Evolutionary conservation across 2,888 invertebrate genomes (phyloP).

Genomic region (Acronicta psi): DNA sequence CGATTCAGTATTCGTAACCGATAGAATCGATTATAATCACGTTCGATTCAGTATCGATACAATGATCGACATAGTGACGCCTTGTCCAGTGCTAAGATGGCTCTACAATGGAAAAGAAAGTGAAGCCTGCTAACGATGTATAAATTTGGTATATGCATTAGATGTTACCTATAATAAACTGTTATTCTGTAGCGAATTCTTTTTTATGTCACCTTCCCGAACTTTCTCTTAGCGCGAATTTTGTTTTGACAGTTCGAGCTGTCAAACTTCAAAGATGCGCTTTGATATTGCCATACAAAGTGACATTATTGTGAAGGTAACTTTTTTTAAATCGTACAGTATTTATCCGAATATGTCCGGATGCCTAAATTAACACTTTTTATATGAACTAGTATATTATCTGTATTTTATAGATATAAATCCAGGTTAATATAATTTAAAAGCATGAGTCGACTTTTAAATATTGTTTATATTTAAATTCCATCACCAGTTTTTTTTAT

Average conservation of each 20-base stretch:
- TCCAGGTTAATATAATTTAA: neutral
- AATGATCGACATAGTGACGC: conserved; percentile 82
- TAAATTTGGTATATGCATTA: conserved; percentile 72
- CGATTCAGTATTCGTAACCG: conserved; percentile 72
- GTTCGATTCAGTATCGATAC: conserved; percentile 77
- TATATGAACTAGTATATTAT: too few relatives aligned
- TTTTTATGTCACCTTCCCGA: conserved; percentile 47
- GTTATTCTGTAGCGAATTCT: conserved; percentile 64
- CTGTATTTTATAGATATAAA: too few relatives aligned
- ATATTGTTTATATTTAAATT: too few relatives aligned
- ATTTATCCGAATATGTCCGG: neutral
- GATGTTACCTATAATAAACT: conserved; percentile 58
- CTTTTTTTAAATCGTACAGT: neutral
- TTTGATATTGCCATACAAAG: conserved; percentile 12
- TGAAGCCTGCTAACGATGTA: conserved; percentile 78
- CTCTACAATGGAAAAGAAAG: conserved; percentile 85
- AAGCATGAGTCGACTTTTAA: conserved; percentile 16
- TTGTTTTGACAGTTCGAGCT: conserved; percentile 40
- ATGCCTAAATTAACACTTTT: neutral
- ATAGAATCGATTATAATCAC: conserved; percentile 78
- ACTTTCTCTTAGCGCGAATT: conserved; percentile 54
- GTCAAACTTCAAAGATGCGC: conserved; percentile 34
- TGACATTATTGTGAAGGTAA: conserved; percentile 6
- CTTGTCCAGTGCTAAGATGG: conserved; percentile 74
- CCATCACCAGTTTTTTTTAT: too few relatives aligned